These are phyloP conservation scores for Lineus longissimus DNA, from an alignment of 1,140 invertebrate genomes.

Conservation along the genomic window DNA sequence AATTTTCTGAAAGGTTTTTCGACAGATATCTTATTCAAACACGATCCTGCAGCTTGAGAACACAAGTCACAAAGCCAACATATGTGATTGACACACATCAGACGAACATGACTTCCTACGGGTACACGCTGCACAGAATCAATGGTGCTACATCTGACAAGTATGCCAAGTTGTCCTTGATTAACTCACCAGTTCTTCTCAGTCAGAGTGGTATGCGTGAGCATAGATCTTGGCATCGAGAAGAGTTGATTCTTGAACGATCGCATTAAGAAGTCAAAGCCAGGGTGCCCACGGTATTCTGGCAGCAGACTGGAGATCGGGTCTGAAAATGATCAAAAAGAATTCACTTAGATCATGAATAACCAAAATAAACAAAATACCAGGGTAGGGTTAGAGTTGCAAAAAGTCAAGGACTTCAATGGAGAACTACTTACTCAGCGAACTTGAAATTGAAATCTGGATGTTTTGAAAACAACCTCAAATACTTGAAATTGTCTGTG, in stretches of 20 bases:
- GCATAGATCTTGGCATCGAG: constrained; percentile 61
- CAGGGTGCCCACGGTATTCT: constrained; percentile 64
- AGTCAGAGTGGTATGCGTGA: constrained; percentile 41
- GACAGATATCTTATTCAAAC: no score
- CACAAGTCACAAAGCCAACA: no score
- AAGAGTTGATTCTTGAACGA: constrained; percentile 67
- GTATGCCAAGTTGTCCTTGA: constrained; percentile 51
- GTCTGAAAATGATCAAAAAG: constrained; percentile 20
- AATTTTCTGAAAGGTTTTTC: no score
- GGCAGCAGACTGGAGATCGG: constrained; percentile 30
- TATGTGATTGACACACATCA: no score
- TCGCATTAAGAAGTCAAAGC: constrained; percentile 63
- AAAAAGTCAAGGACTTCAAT: no score
- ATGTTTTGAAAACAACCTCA: no score
- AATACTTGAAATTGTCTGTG: no score
- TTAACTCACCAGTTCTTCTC: constrained; percentile 49
- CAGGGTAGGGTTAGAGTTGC: no score
- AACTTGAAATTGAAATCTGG: neutral
- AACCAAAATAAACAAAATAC: no score
- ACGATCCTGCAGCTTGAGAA: no score
- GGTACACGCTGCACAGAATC: no score
- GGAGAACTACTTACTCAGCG: neutral
- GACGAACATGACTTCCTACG: no score
- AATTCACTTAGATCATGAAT: neutral
- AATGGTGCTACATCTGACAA: constrained; percentile 68